Conservation (phyloP, 2,113 vertebrate genomes). For the Beaufortia kweichowensis region DNA sequence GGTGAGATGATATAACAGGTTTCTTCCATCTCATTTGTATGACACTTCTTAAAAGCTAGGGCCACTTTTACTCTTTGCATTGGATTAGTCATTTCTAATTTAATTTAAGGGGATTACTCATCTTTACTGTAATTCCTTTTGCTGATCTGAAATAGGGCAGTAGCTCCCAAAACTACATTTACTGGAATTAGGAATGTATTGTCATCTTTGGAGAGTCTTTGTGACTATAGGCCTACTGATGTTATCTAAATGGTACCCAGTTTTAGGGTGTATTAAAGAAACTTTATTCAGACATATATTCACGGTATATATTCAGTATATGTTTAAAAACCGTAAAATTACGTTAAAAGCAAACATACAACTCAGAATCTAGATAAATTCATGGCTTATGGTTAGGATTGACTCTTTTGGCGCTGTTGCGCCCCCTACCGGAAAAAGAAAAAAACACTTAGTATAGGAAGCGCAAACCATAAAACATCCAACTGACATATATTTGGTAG, state of each 20-base stretch:
- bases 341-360: too few relatives aligned
- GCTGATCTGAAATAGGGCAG: neutral
- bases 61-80: neutral
- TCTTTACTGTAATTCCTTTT: neutral
- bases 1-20: neutral
- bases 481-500: too few relatives aligned
- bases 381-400: neutral
- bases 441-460: too few relatives aligned
- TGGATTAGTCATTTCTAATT: neutral
- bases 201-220: too few relatives aligned
- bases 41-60: neutral
- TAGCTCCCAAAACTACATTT: neutral
- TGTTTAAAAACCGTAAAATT: too few relatives aligned
- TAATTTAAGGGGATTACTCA: neutral
- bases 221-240: neutral
- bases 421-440: constrained; percentile 25
- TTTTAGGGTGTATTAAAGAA: too few relatives aligned
- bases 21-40: neutral
- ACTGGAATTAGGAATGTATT: neutral
- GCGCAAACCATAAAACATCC: too few relatives aligned
- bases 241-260: neutral
- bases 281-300: too few relatives aligned
- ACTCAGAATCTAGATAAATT: too few relatives aligned
- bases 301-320: too few relatives aligned
- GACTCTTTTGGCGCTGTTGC: neutral